A percentile compares a stretch with the other conserved stretches of the same genome.
phyloP scores from a whole-genome alignment of 1,140 invertebrate genomes.

The Drosophila orosa region DNA sequence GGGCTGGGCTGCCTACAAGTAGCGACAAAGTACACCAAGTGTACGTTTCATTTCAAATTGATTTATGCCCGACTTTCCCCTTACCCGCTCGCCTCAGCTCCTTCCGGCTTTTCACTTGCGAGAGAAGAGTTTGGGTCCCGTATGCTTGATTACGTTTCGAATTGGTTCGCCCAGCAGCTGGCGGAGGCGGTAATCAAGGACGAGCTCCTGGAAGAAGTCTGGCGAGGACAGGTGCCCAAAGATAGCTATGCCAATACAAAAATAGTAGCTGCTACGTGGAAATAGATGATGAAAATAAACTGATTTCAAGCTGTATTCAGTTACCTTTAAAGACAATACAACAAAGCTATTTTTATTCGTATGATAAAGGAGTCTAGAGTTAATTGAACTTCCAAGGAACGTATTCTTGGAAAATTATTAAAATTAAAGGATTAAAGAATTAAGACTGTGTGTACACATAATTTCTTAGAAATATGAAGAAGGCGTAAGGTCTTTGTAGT shows the following conservation, averaged over 20 bases:
- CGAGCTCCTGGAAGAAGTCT: slow-evolving; percentile 4
- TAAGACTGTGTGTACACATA: no score
- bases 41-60: slow-evolving; percentile 80
- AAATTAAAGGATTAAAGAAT: background rate
- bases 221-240: slow-evolving; percentile 29
- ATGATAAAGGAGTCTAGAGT: background rate
- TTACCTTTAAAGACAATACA: background rate
- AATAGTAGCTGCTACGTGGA: slow-evolving; percentile 10
- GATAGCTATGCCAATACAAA: slow-evolving; percentile 19
- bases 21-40: slow-evolving; percentile 71
- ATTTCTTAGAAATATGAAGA: background rate
- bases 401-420: background rate
- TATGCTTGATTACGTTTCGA: slow-evolving; percentile 64
- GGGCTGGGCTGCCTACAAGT: slow-evolving; percentile 27
- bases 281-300: slow-evolving; percentile 10
- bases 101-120: background rate
- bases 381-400: background rate
- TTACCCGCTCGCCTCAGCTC: background rate
- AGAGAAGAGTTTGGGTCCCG: slow-evolving; percentile 12
- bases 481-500: background rate
- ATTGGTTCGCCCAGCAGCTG: slow-evolving; percentile 40
- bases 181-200: slow-evolving; percentile 44
- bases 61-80: slow-evolving; percentile 58
- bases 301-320: background rate
- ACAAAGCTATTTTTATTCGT: no score